Evolutionary conservation across 1,140 invertebrate genomes (phyloP).

Genomic region (Sarcophaga peregrina): DNA sequence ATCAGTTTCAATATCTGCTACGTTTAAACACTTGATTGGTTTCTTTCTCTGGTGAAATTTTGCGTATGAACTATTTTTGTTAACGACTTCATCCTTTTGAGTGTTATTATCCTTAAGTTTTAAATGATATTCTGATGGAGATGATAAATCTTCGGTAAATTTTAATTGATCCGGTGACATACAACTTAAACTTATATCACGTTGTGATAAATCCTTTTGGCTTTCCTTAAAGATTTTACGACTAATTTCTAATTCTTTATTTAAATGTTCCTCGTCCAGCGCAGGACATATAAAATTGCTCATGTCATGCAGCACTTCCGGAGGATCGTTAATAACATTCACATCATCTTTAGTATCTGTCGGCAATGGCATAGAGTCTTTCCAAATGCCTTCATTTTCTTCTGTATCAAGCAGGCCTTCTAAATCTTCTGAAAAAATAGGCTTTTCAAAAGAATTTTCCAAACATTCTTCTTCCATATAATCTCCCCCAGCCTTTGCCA

Average conservation of each 20-base stretch:
- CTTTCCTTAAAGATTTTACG: slow-evolving; percentile 35
- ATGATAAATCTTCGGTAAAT: slow-evolving; percentile 43
- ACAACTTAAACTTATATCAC: slow-evolving; percentile 52
- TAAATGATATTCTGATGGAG: slow-evolving; percentile 27
- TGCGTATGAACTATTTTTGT: background rate
- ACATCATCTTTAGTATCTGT: background rate
- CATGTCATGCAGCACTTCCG: background rate
- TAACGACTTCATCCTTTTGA: background rate
- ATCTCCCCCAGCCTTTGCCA: background rate
- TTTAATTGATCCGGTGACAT: slow-evolving; percentile 57
- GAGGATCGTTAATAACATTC: background rate
- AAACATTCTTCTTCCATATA: background rate
- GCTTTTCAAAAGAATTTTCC: slow-evolving; percentile 34
- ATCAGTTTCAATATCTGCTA: background rate
- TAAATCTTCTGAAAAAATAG: slow-evolving; percentile 44
- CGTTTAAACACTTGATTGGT: background rate
- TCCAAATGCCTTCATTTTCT: slow-evolving; percentile 14
- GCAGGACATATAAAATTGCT: slow-evolving; percentile 39
- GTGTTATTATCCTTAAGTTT: background rate
- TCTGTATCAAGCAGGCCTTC: slow-evolving; percentile 35
- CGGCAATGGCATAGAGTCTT: slow-evolving; percentile 24
- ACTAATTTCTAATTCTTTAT: slow-evolving; percentile 39
- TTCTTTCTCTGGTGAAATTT: background rate
- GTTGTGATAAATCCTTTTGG: slow-evolving; percentile 45
- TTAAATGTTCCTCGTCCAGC: background rate